These are phyloP conservation scores for Platycheirus rosarum DNA, from an alignment of 2,888 invertebrate species.

Conservation along the genomic window DNA sequence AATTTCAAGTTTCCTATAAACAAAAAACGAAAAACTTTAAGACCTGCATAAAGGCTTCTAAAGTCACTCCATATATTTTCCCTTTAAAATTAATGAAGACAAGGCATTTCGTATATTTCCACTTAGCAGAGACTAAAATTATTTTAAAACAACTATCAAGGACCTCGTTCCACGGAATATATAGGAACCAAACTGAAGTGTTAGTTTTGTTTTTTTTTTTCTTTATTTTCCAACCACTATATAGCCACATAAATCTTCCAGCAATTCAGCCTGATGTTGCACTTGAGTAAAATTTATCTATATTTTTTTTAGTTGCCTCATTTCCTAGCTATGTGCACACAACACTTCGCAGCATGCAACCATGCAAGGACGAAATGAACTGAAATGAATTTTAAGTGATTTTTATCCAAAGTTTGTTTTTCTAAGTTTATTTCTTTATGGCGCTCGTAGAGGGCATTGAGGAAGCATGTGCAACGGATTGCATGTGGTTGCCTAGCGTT, in stretches of 20 bases:
- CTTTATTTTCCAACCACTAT: conserved; percentile 6
- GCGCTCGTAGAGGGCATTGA: background rate
- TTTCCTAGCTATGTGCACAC: conserved; percentile 14
- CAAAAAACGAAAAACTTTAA: too few relatives aligned
- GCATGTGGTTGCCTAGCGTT: conserved; percentile 18
- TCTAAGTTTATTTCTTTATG: conserved; percentile 33
- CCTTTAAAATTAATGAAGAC: background rate
- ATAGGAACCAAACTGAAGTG: conserved; percentile 21
- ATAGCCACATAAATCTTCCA: conserved; percentile 43
- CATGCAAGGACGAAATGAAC: conserved; percentile 61
- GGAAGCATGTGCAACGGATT: conserved; percentile 30
- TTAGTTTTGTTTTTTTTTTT: conserved; percentile 6
- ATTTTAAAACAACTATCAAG: conserved; percentile 16
- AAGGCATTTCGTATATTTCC: background rate
- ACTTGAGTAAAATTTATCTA: conserved; percentile 14
- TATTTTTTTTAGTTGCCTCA: conserved; percentile 23
- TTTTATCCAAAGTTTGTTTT: conserved; percentile 68
- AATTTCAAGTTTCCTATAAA: too few relatives aligned
- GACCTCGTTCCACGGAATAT: background rate
- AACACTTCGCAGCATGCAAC: too few relatives aligned
- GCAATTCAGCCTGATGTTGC: conserved; percentile 35
- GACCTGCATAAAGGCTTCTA: too few relatives aligned
- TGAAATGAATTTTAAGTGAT: conserved; percentile 74
- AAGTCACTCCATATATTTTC: too few relatives aligned
- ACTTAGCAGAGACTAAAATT: background rate